Conservation (phyloP, 2,888 invertebrate genomes). For the Hyalella azteca region DNA sequence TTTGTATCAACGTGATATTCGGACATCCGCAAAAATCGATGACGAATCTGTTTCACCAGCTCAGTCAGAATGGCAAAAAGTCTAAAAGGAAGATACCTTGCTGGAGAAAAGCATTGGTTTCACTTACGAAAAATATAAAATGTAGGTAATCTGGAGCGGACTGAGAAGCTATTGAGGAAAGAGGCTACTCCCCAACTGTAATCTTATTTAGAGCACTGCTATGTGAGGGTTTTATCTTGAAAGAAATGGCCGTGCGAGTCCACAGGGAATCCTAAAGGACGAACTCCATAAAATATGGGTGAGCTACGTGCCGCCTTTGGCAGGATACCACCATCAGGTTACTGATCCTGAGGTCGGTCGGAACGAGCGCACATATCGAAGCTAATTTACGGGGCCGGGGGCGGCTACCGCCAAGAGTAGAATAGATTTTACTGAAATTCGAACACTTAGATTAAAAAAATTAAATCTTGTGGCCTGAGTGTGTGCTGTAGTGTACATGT, state of each 20-base stretch:
- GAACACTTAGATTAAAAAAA: too few species aligned
- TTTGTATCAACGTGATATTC: neutral
- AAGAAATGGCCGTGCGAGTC: conserved; percentile 12
- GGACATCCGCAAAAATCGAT: conserved; percentile 16
- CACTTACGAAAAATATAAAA: conserved; percentile 16
- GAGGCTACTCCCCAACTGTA: conserved; percentile 35
- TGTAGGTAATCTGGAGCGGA: conserved; percentile 32
- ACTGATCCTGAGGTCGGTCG: neutral
- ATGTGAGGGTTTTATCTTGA: conserved; percentile 33
- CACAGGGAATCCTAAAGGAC: conserved; percentile 27
- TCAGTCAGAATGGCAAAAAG: too few species aligned
- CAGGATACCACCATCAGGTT: neutral
- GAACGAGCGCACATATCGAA: too few species aligned
- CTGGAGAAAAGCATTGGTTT: conserved; percentile 17
- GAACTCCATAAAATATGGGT: conserved; percentile 36
- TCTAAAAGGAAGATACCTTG: neutral
- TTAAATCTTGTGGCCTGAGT: too few species aligned
- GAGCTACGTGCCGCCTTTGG: conserved; percentile 10
- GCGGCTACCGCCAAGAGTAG: too few species aligned
- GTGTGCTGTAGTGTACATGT: too few species aligned
- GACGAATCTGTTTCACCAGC: conserved; percentile 4
- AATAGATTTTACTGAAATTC: too few species aligned
- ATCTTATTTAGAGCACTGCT: conserved; percentile 36
- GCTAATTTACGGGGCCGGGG: too few species aligned
- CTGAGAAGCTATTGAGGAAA: conserved; percentile 37